Evolutionary conservation across 2,113 vertebrate genomes (phyloP), one percentile per base, ranked within the genome.

Genomic region (Gopherus evgoodei): DNA sequence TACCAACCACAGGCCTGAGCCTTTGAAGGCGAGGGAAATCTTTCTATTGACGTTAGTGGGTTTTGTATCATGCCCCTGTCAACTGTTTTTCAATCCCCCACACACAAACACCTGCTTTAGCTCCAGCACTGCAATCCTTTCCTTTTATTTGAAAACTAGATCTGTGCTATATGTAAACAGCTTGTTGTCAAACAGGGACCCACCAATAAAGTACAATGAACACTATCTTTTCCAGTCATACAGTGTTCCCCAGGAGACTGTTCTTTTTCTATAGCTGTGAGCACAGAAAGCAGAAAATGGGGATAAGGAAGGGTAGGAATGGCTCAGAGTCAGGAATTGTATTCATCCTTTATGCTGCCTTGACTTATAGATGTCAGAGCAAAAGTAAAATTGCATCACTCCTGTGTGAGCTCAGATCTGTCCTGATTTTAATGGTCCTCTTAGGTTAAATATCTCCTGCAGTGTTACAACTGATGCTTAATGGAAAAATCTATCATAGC

Each of bases 101-200:
- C 21, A 0, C 8, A 5, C 50, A 14, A 4, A 50, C 19, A 72
- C 19, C n/a, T 21, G 0, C 11, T 24, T 17, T 31, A 90, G 7
- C 62, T 86, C 6, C 57, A 88, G 22, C n/a, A 86, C 52, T 47
- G 75, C 21, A 25, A 13, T 78, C 4, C 59, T 83, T 38, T 29
- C 14, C 54, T 59, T 11, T 93, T 62, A 31, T 88, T 54, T 83
- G 84, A 59, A 89, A 91, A 56, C 31, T 53, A 89, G 52, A 69
- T 56, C 29, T 87, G 4, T n/a, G 21, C 5, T 88, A 3, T 78
- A 22, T 19, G 5, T 53, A 35, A 91, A 0, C 0, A 31, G 25
- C 25, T 17, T 44, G 8, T 5, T 72, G 65, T 72, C n/a, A 72
- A 72, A 49, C 27, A 82, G 22, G 83, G 11, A 62, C 1, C 0